phyloP scores from a whole-genome alignment of 2,113 vertebrate genomes.

The Nyctibius bracteatus region DNA sequence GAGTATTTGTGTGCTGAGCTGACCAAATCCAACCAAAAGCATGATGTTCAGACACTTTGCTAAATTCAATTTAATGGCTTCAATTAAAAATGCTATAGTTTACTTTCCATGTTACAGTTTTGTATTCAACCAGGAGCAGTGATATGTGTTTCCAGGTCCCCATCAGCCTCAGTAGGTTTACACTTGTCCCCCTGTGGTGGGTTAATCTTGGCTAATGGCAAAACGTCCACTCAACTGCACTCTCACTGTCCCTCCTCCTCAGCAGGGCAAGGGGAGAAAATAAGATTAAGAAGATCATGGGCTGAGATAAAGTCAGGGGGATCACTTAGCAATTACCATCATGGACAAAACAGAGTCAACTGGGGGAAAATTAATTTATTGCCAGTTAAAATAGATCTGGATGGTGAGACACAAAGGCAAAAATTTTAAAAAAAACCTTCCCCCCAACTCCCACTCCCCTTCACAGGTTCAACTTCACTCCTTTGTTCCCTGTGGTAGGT shows the following conservation, averaged over 20 bases:
- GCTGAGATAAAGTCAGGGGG: neutral
- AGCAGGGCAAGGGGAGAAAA: neutral
- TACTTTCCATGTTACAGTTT: neutral
- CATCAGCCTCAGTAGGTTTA: neutral
- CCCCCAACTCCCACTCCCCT: neutral
- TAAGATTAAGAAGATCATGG: neutral
- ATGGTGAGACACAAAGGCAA: neutral
- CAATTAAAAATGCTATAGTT: neutral
- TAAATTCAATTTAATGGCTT: neutral
- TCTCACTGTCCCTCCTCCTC: neutral
- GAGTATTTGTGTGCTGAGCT: neutral
- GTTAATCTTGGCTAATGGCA: neutral
- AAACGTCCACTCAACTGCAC: rapidly evolving
- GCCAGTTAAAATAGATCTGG: neutral
- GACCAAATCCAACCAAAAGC: neutral
- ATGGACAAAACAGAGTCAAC: neutral
- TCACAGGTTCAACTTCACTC: neutral
- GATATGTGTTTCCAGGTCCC: neutral
- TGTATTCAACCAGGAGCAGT: neutral
- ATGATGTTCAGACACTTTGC: neutral
- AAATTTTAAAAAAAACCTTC: neutral
- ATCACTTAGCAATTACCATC: neutral
- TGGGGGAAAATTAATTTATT: neutral
- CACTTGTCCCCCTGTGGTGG: neutral
- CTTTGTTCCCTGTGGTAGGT: rapidly evolving